Conservation (phyloP, 2,797 vertebrate genomes). For the Capromys pilorides region DNA sequence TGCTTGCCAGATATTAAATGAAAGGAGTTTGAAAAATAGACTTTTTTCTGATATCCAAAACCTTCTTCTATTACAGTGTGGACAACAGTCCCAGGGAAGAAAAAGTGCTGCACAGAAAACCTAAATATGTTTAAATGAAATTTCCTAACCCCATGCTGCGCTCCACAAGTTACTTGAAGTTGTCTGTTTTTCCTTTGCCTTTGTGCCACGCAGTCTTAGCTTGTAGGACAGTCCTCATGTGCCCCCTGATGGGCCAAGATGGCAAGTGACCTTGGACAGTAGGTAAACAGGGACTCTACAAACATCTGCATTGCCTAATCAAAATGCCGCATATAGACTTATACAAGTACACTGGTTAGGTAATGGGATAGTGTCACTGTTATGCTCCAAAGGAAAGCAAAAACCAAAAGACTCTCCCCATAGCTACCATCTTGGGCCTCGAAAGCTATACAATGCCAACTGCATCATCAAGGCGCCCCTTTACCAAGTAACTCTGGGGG, state of each 20-base stretch:
- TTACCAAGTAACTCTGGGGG: background rate
- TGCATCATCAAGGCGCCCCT: background rate
- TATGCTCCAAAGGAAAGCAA: background rate
- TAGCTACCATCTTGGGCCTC: background rate
- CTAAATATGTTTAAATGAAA: background rate
- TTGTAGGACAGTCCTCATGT: background rate
- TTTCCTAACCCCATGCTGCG: background rate
- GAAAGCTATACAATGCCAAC: background rate
- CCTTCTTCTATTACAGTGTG: background rate
- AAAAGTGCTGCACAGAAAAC: too few relatives aligned
- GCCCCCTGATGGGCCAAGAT: constrained; percentile 64
- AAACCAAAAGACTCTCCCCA: background rate
- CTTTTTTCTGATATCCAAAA: background rate
- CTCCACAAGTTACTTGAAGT: background rate
- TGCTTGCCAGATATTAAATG: background rate
- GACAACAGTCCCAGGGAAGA: background rate
- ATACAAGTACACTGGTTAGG: background rate
- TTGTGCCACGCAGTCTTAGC: too few relatives aligned
- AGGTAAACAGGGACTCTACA: background rate
- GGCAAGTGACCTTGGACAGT: background rate
- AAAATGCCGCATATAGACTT: rapidly evolving
- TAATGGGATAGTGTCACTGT: background rate
- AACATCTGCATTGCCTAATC: background rate
- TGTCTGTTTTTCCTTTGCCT: background rate
- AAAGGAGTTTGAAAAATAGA: background rate